Percentiles rank a stretch among this genome's conserved stretches.
These are phyloP conservation scores for Cydia pomonella DNA, from an alignment of 1,140 invertebrate species.

Conservation along the genomic window DNA sequence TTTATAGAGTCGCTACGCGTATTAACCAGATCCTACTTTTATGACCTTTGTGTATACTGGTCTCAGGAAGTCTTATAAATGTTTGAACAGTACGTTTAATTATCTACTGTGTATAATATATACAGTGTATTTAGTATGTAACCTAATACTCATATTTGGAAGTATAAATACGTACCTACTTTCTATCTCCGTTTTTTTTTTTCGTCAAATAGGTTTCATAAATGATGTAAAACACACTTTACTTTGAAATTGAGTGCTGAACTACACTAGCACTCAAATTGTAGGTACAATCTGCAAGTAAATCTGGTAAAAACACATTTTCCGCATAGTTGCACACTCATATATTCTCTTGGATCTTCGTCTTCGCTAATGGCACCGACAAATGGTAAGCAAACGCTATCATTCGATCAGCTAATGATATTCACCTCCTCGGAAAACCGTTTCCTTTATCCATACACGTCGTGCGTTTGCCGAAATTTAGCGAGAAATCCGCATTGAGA, in stretches of 20 bases:
- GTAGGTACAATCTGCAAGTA: background rate
- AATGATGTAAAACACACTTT: background rate
- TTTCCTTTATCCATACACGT: slow-evolving; percentile 68
- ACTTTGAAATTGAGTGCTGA: background rate
- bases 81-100: background rate
- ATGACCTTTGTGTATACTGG: slow-evolving; percentile 2
- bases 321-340: slow-evolving; percentile 1
- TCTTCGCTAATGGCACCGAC: slow-evolving; percentile 46
- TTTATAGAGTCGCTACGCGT: slow-evolving; percentile 12
- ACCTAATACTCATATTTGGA: too few relatives aligned
- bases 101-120: background rate
- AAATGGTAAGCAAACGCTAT: slow-evolving; percentile 45
- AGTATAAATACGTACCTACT: too few relatives aligned
- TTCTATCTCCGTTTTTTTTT: too few relatives aligned
- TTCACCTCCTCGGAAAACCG: slow-evolving; percentile 73
- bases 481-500: slow-evolving; percentile 46
- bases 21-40: slow-evolving; percentile 14
- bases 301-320: background rate
- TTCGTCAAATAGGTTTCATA: background rate
- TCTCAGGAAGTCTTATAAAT: background rate
- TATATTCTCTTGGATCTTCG: slow-evolving; percentile 30
- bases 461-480: slow-evolving; percentile 65
- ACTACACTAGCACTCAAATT: background rate
- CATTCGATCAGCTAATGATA: slow-evolving; percentile 66
- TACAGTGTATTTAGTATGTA: too few relatives aligned